Percentiles rank a stretch among this genome's conserved stretches.
phyloP scores from a whole-genome alignment of 2,797 vertebrate genomes.

The Chelidonichthys spinosus region DNA sequence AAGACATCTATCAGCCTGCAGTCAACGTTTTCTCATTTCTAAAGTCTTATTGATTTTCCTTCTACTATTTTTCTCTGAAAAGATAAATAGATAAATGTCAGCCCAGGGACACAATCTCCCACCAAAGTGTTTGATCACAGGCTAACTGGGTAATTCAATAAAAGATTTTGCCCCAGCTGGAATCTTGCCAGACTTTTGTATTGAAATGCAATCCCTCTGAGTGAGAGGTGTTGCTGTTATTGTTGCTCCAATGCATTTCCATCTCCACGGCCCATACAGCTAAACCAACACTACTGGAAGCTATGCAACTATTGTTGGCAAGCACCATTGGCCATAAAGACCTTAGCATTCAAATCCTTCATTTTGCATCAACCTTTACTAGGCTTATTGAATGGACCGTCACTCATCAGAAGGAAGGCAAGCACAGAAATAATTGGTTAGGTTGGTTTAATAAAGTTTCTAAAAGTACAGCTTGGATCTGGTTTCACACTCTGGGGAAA shows the following conservation, averaged over 20 bases:
- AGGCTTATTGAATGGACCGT: conserved; percentile 58
- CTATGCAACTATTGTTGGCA: conserved; percentile 30
- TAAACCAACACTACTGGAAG: conserved; percentile 33
- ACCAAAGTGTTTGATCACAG: conserved; percentile 72
- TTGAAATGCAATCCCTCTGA: conserved; percentile 69
- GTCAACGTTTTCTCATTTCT: conserved; percentile 57
- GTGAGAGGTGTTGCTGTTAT: conserved; percentile 38
- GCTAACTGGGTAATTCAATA: conserved; percentile 77
- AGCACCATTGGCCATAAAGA: conserved; percentile 14
- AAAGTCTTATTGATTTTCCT: conserved; percentile 59
- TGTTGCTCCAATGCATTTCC: conserved; percentile 31
- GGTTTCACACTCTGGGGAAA: conserved; percentile 82
- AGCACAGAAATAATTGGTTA: conserved; percentile 75
- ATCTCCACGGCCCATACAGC: conserved; percentile 13
- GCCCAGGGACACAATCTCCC: conserved; percentile 56
- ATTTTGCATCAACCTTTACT: conserved; percentile 69
- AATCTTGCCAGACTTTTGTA: conserved; percentile 58
- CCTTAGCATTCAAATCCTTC: conserved; percentile 41
- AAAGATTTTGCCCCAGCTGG: conserved; percentile 68
- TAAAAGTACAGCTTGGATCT: conserved; percentile 76
- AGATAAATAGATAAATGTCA: conserved; percentile 73
- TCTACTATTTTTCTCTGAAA: conserved; percentile 37
- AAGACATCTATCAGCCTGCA: conserved; percentile 71
- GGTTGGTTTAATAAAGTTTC: conserved; percentile 84
- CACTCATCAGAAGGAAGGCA: conserved; percentile 61